A percentile compares a stretch with the other conserved stretches of the same genome.
Evolutionary conservation across 2,113 vertebrate genomes (phyloP).

Genomic region (Semicossyphus pulcher): DNA sequence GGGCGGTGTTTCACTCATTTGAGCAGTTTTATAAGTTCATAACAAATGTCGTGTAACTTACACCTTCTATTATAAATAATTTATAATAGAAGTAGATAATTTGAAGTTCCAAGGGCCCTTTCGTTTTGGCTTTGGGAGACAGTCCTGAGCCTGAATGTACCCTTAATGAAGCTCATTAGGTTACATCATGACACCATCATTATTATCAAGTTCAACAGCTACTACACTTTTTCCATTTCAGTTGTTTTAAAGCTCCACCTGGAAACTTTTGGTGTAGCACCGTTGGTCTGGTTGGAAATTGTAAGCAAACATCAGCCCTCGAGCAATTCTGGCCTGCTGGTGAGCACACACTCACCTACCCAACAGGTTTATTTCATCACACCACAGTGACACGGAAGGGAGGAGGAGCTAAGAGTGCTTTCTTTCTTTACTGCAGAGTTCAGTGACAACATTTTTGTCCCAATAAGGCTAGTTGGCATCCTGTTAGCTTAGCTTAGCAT

Average conservation of each 20-base stretch:
- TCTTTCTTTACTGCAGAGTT: too few relatives aligned
- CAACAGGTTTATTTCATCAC: constrained; percentile 18
- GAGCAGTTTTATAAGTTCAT: too few relatives aligned
- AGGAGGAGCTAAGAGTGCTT: too few relatives aligned
- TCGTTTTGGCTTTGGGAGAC: too few relatives aligned
- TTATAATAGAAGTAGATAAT: too few relatives aligned
- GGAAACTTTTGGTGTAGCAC: not conserved
- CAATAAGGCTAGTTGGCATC: too few relatives aligned
- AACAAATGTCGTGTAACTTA: too few relatives aligned
- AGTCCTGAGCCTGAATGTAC: not conserved
- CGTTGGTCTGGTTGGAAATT: not conserved
- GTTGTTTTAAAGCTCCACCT: not conserved
- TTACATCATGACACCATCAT: not conserved
- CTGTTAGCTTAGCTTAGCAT: too few relatives aligned
- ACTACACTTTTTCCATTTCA: not conserved
- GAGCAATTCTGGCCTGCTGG: not conserved
- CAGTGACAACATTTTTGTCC: too few relatives aligned
- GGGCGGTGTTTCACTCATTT: too few relatives aligned
- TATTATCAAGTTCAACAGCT: not conserved
- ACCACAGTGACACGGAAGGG: not conserved
- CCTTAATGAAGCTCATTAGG: not conserved
- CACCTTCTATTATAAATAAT: too few relatives aligned
- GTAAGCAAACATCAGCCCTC: not conserved
- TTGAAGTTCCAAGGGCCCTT: too few relatives aligned
- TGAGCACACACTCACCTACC: not conserved